phyloP scores from a whole-genome alignment of 1,140 invertebrate genomes.

The Leptopilina clavipes region DNA sequence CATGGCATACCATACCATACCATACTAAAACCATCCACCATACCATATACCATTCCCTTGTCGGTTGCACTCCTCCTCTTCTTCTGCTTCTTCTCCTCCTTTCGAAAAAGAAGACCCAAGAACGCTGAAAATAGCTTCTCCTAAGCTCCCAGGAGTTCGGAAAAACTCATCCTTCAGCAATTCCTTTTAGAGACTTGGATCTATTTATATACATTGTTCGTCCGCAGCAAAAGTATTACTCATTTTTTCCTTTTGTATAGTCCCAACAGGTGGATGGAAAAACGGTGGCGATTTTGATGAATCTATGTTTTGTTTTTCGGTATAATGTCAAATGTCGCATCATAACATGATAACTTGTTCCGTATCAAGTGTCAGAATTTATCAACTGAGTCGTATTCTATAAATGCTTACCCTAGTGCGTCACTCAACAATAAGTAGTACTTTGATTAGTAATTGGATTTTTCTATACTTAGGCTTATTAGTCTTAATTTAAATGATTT shows the following conservation, averaged over 20 bases:
- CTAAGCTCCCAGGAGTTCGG: conserved; percentile 36
- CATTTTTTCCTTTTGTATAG: too few relatives aligned
- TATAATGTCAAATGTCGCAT: too few relatives aligned
- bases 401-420: too few relatives aligned
- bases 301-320: too few relatives aligned
- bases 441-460: too few relatives aligned
- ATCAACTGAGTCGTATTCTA: neutral
- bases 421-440: too few relatives aligned
- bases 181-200: conserved; percentile 40
- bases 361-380: neutral
- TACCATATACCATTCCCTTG: conserved; percentile 41
- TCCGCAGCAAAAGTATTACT: neutral
- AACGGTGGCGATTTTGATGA: too few relatives aligned
- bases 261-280: too few relatives aligned
- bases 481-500: too few relatives aligned
- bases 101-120: conserved; percentile 52
- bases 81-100: neutral
- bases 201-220: neutral
- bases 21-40: conserved; percentile 29
- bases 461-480: too few relatives aligned
- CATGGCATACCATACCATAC: conserved; percentile 50
- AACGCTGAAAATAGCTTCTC: conserved; percentile 55
- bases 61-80: conserved; percentile 2
- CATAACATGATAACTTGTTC: too few relatives aligned
- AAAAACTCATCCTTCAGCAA: conserved; percentile 41